These are phyloP conservation scores for Phaethon lepturus DNA, from an alignment of 2,113 vertebrate species.

Conservation along the genomic window DNA sequence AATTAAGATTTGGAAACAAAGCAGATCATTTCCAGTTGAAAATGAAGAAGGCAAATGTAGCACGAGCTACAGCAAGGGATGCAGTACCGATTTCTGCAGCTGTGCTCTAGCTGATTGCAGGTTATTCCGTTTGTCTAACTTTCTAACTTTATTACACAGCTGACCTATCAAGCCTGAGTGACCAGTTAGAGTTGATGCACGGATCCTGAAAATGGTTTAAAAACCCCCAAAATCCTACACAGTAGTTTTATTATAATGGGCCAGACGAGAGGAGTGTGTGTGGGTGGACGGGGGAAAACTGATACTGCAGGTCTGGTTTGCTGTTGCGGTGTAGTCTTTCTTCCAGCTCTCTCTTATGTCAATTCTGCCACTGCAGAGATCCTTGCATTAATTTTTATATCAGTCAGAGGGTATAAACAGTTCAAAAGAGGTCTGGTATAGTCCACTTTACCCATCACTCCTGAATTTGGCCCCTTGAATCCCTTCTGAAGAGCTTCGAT, in stretches of 20 bases:
- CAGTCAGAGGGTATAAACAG: neutral
- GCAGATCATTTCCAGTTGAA: neutral
- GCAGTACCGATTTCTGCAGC: neutral
- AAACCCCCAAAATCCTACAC: neutral
- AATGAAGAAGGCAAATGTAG: neutral
- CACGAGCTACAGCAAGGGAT: fast-evolving
- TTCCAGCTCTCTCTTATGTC: neutral
- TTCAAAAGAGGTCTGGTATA: neutral
- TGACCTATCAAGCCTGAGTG: neutral
- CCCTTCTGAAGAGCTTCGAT: neutral
- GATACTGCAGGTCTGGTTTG: neutral
- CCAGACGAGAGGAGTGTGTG: neutral
- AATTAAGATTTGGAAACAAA: neutral
- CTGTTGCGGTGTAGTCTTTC: neutral
- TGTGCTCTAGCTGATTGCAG: neutral
- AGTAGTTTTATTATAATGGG: neutral
- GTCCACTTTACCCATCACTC: neutral
- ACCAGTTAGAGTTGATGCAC: neutral
- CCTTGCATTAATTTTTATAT: neutral
- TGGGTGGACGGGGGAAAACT: fast-evolving
- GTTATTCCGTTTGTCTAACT: neutral
- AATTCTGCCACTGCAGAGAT: neutral
- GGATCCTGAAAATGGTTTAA: neutral
- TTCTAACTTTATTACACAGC: neutral
- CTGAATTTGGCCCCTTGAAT: neutral